phyloP scores from a whole-genome alignment of 2,797 vertebrate genomes.

The Coreius guichenoti region DNA sequence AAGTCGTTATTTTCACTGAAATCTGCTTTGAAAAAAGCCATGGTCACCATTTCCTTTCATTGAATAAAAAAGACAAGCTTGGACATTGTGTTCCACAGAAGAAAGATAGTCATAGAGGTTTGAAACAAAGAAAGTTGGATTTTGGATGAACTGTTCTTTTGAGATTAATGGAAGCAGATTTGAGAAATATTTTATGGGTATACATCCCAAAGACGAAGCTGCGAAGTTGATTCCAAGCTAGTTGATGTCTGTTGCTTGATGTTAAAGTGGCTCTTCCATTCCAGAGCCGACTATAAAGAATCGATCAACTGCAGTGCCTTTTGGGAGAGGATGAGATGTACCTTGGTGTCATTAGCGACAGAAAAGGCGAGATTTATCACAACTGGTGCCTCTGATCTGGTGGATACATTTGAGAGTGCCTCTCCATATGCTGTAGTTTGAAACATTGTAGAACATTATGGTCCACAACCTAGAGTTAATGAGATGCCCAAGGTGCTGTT shows the following conservation, averaged over 20 bases:
- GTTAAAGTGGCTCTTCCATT: background rate
- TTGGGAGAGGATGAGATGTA: slow-evolving; percentile 30
- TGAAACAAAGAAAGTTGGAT: background rate
- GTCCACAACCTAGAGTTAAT: slow-evolving; percentile 29
- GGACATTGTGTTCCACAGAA: background rate
- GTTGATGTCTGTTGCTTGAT: background rate
- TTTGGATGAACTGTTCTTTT: background rate
- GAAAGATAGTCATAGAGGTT: background rate
- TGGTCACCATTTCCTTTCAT: background rate
- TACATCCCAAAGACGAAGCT: background rate
- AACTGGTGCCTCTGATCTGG: slow-evolving; percentile 39
- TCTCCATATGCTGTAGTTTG: slow-evolving; percentile 32
- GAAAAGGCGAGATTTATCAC: slow-evolving; percentile 39
- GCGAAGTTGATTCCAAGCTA: background rate
- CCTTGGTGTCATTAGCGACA: slow-evolving; percentile 37
- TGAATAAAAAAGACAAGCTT: background rate
- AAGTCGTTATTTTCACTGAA: background rate
- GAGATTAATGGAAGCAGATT: too few species aligned
- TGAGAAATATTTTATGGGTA: too few species aligned
- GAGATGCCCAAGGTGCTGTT: slow-evolving; percentile 17
- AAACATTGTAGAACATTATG: slow-evolving; percentile 22
- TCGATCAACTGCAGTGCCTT: slow-evolving; percentile 32
- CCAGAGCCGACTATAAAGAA: slow-evolving; percentile 23
- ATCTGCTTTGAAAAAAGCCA: background rate
- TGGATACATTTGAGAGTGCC: slow-evolving; percentile 32